Base-by-base conservation (phyloP, 64 coral and sea anemone species). In the Porites lutea region DNA sequence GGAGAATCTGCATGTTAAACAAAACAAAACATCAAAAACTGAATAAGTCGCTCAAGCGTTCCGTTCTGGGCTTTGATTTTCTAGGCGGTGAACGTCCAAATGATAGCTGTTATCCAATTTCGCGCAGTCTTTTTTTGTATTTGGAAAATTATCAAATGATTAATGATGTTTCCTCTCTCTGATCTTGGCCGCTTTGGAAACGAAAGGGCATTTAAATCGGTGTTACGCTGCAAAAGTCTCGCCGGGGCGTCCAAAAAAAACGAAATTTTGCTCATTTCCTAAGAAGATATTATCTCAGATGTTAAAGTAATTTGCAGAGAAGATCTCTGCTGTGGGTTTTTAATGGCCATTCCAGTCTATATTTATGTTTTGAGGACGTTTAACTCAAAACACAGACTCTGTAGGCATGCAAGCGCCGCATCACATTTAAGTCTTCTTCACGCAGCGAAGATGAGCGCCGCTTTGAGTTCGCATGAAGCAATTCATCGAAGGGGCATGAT, bases 361-460 rank as follows among this genome's bases (percentile, higher is more conserved):
- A 44, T 23, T 84, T 81, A 21, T 84, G 62, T 84, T 84, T 84
- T 54, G 49, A 20, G 52, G 54, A 15, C 52, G 20, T 22, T 68
- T 84, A 84, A 68, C 63, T 69, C 62, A 69, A 84, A 84, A 84
- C 63, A 84, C 62, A 84, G 81, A 84, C 81, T 69, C 18, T 84
- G 46, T 48, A 27, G 47, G 61, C 15, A 68, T 64, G 48, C 52
- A 60, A 66, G 46, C 63, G 18, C 47, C 11, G 5, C 13, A n/a
- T 51, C 21, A 68, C 3, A 16, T 27, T 15, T 18, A 19, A 6
- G 21, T 16, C 3, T 0, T 63, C 43, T 49, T 20, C 13, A 48
- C 59, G 23, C 59, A 12, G 59, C 13, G 59, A 64, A 82, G 79
- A 48, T 3, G 23, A 47, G 37, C 15, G 14, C 37, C 46, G 18